Evolutionary conservation across 2,797 vertebrate species (phyloP), one percentile per base, ranked within the genome.

Genomic region (Hoplostethus mediterraneus): DNA sequence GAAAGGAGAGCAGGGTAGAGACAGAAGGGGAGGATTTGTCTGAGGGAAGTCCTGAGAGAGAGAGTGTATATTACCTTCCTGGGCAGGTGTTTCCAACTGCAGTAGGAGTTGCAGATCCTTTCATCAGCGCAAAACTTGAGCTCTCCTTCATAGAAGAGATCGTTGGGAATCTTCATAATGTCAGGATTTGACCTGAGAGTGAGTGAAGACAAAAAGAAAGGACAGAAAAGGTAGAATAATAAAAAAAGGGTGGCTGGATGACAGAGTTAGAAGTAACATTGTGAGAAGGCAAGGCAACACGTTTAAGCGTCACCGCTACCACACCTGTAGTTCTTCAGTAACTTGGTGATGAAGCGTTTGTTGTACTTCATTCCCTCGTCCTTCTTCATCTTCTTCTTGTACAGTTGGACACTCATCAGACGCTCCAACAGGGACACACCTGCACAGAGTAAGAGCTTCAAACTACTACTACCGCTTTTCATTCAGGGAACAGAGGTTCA

Each of bases 281-380:
- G 30, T 2, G 14, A 71, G 5, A 67, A 55, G 31, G 31, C 1
- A 42, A 57, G n/a, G 14, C 14, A 49, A 36, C 3, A 48, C 44
- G 48, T 10, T 0, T 4, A 51, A 12, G 10, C 25, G 44, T 63
- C 42, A 25, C 2, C 6, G 49, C 5, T 33, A 38, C 6, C 31
- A 4, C 79, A 97, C 97, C 97, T 97, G 92, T 98, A 98, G 86
- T 97, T 98, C n/a, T 85, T 92, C 31, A 96, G 91, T 57, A 97
- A 90, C 77, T 97, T 98, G 76, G 96, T 97, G 71, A 97, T 92
- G n/a, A 94, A 97, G 66, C 85, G 82, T 0, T 85, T 45, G 81
- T 97, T 11, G n/a, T 92, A 97, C 10, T 83, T 77, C 0, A 33
- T 9, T 5, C 2, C 28, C 36, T 77, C 44, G 0, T 84, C 67